Evolutionary conservation across 1,140 invertebrate genomes (phyloP).

Genomic region (Cotesia chilonis): DNA sequence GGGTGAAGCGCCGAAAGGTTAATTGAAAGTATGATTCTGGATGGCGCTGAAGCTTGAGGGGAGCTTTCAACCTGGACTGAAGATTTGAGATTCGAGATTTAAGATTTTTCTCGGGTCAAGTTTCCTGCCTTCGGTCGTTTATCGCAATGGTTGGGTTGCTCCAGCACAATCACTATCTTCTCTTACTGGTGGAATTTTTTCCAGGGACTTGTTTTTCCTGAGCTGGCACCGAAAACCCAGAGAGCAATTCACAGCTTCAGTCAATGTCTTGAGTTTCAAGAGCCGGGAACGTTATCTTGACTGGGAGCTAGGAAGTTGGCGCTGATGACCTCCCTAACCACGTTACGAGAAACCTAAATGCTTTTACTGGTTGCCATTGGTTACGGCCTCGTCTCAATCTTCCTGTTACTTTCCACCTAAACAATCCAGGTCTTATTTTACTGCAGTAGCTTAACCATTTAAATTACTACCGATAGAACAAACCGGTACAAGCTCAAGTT

Average conservation of each 20-base stretch:
- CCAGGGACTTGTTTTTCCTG: too few species aligned
- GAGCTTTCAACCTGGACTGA: not conserved
- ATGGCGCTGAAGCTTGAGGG: too few species aligned
- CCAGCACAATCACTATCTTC: slow-evolving; percentile 2
- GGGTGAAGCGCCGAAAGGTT: not conserved
- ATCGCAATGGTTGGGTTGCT: slow-evolving; percentile 6
- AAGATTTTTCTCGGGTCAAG: not conserved
- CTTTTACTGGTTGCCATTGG: slow-evolving; percentile 46
- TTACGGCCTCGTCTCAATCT: slow-evolving; percentile 36
- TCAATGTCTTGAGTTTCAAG: slow-evolving; percentile 7
- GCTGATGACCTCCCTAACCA: slow-evolving; percentile 50
- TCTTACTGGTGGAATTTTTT: too few species aligned
- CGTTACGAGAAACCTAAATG: slow-evolving; percentile 46
- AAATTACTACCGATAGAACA: too few species aligned
- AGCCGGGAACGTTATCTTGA: slow-evolving; percentile 43
- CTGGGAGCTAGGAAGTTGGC: slow-evolving; percentile 22
- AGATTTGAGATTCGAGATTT: slow-evolving; percentile 1
- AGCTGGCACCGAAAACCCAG: too few species aligned
- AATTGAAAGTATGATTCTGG: slow-evolving; percentile 3
- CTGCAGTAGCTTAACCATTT: too few species aligned
- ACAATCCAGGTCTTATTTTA: not conserved
- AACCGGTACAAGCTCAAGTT: too few species aligned
- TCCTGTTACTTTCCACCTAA: not conserved
- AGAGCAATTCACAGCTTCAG: slow-evolving; percentile 11
- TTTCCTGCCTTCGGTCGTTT: slow-evolving; percentile 8